phyloP scores from a whole-genome alignment of 2,888 invertebrate species.

The Dolichopus griseipennis region DNA sequence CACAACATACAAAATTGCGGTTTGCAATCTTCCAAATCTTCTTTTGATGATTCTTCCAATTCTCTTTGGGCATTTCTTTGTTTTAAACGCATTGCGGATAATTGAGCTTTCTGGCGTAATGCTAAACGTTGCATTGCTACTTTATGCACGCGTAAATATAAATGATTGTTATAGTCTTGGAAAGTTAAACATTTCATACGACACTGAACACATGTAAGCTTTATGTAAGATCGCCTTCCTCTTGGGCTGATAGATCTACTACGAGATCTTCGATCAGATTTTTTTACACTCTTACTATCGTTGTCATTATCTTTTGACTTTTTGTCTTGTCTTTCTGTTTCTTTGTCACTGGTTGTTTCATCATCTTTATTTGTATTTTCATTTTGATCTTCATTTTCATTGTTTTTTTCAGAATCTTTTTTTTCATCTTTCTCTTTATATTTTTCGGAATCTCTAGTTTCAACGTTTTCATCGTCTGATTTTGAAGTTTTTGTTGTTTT shows the following conservation, averaged over 20 bases:
- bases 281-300: constrained; percentile 10
- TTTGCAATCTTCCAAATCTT: constrained; percentile 49
- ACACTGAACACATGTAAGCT: constrained; percentile 70
- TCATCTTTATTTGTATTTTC: constrained; percentile 39
- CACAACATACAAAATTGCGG: constrained; percentile 66
- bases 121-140: constrained; percentile 66
- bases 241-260: constrained; percentile 24
- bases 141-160: constrained; percentile 62
- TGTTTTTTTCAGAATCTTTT: constrained; percentile 27
- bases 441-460: constrained; percentile 30
- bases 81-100: constrained; percentile 67
- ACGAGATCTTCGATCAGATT: constrained; percentile 20
- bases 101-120: constrained; percentile 61
- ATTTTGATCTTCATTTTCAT: constrained; percentile 33
- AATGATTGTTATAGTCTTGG: constrained; percentile 63
- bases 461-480: constrained; percentile 42
- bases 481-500: constrained; percentile 34
- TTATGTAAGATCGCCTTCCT: constrained; percentile 48
- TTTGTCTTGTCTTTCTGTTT: constrained; percentile 26
- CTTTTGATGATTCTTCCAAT: constrained; percentile 61
- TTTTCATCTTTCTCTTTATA: constrained; percentile 31
- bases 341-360: constrained; percentile 17
- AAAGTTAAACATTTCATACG: constrained; percentile 65
- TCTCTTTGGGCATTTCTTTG: constrained; percentile 73
- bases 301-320: constrained; percentile 22